Base-by-base conservation (phyloP, 2,797 vertebrate genomes). In the Micromesistius poutassou region DNA sequence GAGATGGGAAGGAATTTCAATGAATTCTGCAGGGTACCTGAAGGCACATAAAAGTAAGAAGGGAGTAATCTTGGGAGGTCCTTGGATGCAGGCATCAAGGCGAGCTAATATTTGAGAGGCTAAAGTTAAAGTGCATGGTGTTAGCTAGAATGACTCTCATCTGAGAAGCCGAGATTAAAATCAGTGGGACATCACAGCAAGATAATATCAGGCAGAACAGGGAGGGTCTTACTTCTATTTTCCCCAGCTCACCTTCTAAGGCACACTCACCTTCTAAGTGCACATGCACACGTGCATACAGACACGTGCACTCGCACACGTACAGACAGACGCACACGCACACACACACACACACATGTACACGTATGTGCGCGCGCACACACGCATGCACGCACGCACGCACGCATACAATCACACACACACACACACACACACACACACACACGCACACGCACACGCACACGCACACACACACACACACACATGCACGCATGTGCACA, bases 111-210 rank as follows among this genome's bases (percentile, higher is more conserved):
- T 93, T 93, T 92, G 89, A 85, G 89, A 88, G 88, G 86, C 88
- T 86, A 89, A 89, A 92, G 90, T 91, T 94, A 93, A 92, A 93
- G 92, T 90, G 91, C 87, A 92, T 82, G 71, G 88, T 83, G 88
- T 91, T 91, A 92, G 89, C 86, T 85, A 82, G 91, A 94, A 94
- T 92, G 83, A 91, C 89, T 93, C 93, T 94, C 93, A 93, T 93
- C 91, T 92, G 93, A 93, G 90, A 90, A 89, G 89, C 92, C 89
- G 93, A 94, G 93, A 95, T 94, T 95, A 94, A 94, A 95, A 93
- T 95, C 94, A 95, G 94, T 95, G 91, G 94, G 93, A 94, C 91
- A 91, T 93, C 91, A 90, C 90, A 90, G 91, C 86, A 10, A 91
- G 88, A 89, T 84, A 90, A 93, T 94, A 94, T 91, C 88, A 93